A percentile compares a stretch with the other conserved stretches of the same genome.
Conservation (phyloP, 2,888 invertebrate species). For the Sepioteuthis lessoniana region DNA sequence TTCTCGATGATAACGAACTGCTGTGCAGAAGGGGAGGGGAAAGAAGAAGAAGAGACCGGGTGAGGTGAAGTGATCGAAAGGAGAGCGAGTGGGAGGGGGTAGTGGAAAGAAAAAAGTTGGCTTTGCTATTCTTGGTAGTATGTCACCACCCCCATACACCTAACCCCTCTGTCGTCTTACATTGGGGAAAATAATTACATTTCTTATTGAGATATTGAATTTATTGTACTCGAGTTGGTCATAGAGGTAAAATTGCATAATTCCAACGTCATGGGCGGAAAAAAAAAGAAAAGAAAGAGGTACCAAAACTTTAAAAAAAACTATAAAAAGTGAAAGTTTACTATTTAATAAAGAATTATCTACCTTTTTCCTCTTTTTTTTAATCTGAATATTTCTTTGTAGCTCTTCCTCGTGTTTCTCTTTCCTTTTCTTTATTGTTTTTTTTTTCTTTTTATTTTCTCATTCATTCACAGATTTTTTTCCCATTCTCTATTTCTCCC, state of each 20-base stretch:
- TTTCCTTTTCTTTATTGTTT: too few species aligned
- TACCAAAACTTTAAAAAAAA: not conserved
- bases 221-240: not conserved
- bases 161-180: not conserved
- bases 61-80: too few species aligned
- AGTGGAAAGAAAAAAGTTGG: not conserved
- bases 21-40: not conserved
- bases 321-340: too few species aligned
- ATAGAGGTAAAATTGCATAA: not conserved
- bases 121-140: not conserved
- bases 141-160: not conserved
- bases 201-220: slow-evolving; percentile 33
- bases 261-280: not conserved
- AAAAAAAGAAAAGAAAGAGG: not conserved
- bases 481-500: too few species aligned
- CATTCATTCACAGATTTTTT: too few species aligned
- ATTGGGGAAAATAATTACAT: not conserved
- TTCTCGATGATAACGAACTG: not conserved
- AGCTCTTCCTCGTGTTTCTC: too few species aligned
- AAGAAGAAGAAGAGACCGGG: too few species aligned
- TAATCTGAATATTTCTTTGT: too few species aligned
- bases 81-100: too few species aligned
- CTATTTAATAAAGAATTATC: too few species aligned
- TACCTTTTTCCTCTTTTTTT: too few species aligned
- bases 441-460: too few species aligned